Evolutionary conservation across 2,797 vertebrate species (phyloP).

Genomic region (Spatula clypeata): DNA sequence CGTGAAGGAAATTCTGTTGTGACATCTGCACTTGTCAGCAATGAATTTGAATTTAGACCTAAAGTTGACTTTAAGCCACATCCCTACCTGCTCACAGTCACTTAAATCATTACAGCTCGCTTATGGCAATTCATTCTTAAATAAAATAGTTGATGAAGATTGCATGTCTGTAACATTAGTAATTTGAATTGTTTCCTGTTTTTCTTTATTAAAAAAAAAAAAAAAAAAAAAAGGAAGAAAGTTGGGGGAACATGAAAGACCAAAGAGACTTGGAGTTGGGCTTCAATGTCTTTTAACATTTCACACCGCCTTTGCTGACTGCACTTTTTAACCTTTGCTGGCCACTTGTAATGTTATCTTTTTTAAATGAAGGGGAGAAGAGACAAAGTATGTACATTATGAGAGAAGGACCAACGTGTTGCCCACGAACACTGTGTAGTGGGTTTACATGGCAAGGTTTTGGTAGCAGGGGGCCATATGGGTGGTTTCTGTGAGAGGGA

Average conservation of each 20-base stretch:
- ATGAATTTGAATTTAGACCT: background rate
- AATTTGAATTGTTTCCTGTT: too few relatives aligned
- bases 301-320: background rate
- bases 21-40: background rate
- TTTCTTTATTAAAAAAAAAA: too few relatives aligned
- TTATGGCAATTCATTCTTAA: background rate
- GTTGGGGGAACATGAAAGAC: background rate
- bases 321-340: background rate
- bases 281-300: background rate
- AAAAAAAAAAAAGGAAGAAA: background rate
- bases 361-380: background rate
- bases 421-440: background rate
- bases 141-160: background rate
- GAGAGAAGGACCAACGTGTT: background rate
- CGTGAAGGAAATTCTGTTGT: background rate
- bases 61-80: constrained; percentile 28
- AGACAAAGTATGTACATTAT: background rate
- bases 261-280: background rate
- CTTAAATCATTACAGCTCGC: background rate
- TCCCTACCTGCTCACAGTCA: background rate
- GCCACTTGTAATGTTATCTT: background rate
- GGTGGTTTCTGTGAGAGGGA: too few relatives aligned
- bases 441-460: too few relatives aligned
- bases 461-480: too few relatives aligned
- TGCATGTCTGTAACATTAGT: background rate